Percentiles rank a stretch among this genome's conserved stretches.
These are phyloP conservation scores for Diorhabda sublineata DNA, from an alignment of 1,140 invertebrate genomes.

Conservation along the genomic window DNA sequence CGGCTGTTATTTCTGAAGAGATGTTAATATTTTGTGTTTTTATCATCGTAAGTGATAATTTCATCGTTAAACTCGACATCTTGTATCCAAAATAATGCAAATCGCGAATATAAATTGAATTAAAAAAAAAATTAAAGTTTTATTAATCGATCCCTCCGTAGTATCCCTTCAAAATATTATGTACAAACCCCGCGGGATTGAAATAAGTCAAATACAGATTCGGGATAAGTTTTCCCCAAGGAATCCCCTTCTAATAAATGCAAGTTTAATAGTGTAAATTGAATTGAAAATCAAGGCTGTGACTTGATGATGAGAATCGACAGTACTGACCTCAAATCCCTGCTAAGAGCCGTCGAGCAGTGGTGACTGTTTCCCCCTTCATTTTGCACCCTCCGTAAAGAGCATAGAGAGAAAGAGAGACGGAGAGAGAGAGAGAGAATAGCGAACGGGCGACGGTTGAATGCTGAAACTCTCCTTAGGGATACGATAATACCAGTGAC, in stretches of 20 bases:
- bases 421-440: constrained; percentile 2
- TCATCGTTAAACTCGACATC: no score
- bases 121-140: no score
- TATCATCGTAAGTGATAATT: no score
- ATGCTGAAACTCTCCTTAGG: background rate
- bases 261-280: constrained; percentile 40
- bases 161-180: constrained; percentile 3
- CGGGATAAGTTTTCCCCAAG: constrained; percentile 16
- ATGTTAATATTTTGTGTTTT: no score
- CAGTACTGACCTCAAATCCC: constrained; percentile 45
- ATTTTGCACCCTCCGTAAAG: constrained; percentile 22
- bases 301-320: constrained; percentile 45
- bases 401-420: background rate
- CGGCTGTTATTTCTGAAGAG: no score
- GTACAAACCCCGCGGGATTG: background rate
- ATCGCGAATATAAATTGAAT: no score
- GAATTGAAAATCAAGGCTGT: constrained; percentile 40
- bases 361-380: constrained; percentile 12
- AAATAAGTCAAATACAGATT: constrained; percentile 6
- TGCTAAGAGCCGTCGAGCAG: constrained; percentile 31
- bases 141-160: no score
- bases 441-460: constrained; percentile 7
- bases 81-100: no score
- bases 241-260: constrained; percentile 33
- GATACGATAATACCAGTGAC: background rate